Percentiles rank a stretch among this genome's conserved stretches.
Evolutionary conservation across 2,113 vertebrate genomes (phyloP).

Genomic region (Genyomyrus donnyi): DNA sequence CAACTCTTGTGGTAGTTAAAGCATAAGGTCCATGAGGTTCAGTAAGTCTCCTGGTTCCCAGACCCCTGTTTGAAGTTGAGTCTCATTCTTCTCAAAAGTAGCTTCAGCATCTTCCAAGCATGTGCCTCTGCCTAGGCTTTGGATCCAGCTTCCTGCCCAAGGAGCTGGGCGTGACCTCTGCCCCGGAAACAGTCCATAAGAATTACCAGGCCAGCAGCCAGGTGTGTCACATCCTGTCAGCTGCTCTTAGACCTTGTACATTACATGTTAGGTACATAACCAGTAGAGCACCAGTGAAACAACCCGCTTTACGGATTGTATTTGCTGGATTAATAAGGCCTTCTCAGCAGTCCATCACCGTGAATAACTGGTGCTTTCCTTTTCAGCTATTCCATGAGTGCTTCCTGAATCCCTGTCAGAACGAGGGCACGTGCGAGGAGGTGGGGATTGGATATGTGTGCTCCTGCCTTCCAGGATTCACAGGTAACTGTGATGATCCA

Average conservation of each 20-base stretch:
- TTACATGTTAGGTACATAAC: not conserved
- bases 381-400: constrained; percentile 91
- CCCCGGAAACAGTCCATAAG: constrained; percentile 68
- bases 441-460: constrained; percentile 86
- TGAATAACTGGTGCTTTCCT: not conserved
- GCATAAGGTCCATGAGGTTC: not conserved
- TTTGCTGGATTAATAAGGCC: not conserved
- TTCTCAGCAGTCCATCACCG: not conserved
- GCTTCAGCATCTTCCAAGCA: constrained; percentile 4
- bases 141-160: constrained; percentile 89
- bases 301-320: not conserved
- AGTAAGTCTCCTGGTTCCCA: not conserved
- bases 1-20: not conserved
- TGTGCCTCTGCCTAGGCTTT: constrained; percentile 65
- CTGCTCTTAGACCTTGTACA: not conserved
- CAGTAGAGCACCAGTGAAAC: not conserved
- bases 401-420: constrained; percentile 87
- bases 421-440: constrained; percentile 86
- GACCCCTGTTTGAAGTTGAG: not conserved
- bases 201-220: constrained; percentile 87
- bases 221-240: constrained; percentile 50
- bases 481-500: constrained; percentile 43
- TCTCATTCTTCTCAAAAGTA: not conserved
- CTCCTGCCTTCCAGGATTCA: constrained; percentile 68
- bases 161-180: constrained; percentile 76